Percentiles rank a stretch among this genome's conserved stretches.
Conservation (phyloP, 2,888 invertebrate genomes). For the Bedellia somnulentella region DNA sequence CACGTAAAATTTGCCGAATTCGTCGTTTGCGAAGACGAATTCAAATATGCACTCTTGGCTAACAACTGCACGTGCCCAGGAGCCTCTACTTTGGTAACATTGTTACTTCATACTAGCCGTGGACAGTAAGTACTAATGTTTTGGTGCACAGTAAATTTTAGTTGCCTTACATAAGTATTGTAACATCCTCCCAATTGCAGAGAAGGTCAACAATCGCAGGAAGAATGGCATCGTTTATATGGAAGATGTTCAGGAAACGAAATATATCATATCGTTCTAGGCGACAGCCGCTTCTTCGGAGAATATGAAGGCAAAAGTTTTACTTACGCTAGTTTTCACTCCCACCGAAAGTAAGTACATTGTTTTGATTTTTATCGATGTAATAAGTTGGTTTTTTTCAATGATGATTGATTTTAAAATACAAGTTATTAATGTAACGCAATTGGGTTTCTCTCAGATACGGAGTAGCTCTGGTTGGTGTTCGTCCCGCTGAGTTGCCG, state of each 20-base stretch:
- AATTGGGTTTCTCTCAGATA: constrained; percentile 62
- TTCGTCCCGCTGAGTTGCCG: constrained; percentile 87
- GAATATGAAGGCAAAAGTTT: constrained; percentile 99
- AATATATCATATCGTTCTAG: constrained; percentile 95
- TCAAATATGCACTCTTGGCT: constrained; percentile 95
- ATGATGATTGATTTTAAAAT: no score
- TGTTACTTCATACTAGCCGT: constrained; percentile 92
- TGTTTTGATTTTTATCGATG: no score
- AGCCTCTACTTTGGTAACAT: constrained; percentile 93
- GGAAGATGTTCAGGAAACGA: constrained; percentile 99
- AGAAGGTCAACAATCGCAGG: constrained; percentile 91
- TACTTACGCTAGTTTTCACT: constrained; percentile 99
- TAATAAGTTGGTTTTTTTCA: no score
- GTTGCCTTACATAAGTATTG: no score
- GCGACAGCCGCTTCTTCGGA: constrained; percentile 95
- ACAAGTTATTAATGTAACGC: constrained; percentile 1
- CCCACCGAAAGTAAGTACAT: constrained; percentile 94
- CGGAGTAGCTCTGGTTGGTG: constrained; percentile 94
- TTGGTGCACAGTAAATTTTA: no score
- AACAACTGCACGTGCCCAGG: constrained; percentile 99
- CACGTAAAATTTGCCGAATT: constrained; percentile 99
- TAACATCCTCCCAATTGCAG: no score
- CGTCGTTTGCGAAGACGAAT: constrained; percentile 98
- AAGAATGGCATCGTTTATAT: constrained; percentile 98
- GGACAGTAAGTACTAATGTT: constrained; percentile 90